A percentile compares a stretch with the other conserved stretches of the same genome.
These are phyloP conservation scores for Meriones unguiculatus DNA, from an alignment of 2,113 vertebrate species.

Conservation along the genomic window DNA sequence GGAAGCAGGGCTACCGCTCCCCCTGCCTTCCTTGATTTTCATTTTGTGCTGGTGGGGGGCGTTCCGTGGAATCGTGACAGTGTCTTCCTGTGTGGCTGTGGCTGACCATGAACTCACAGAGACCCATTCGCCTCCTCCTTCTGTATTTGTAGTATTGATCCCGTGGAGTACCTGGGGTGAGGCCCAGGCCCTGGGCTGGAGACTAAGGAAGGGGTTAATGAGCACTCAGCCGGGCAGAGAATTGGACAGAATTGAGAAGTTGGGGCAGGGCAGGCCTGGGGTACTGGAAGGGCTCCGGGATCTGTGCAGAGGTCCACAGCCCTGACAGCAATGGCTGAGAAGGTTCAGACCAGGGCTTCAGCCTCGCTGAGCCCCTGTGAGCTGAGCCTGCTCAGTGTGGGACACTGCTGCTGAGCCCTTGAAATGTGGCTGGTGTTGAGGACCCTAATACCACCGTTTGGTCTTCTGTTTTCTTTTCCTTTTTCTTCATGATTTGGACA, in stretches of 20 bases:
- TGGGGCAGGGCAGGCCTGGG: background rate
- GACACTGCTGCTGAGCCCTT: background rate
- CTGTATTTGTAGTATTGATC: background rate
- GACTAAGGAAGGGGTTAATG: background rate
- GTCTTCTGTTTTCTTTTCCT: background rate
- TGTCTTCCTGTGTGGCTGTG: background rate
- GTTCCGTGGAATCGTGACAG: too few relatives aligned
- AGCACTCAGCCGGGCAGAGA: background rate
- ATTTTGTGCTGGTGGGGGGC: background rate
- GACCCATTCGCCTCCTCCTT: background rate
- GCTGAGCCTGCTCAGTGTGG: background rate
- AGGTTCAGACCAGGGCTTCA: background rate
- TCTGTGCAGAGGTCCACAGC: too few relatives aligned
- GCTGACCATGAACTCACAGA: background rate
- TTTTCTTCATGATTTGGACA: background rate
- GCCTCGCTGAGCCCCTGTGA: background rate
- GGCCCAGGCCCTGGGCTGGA: background rate
- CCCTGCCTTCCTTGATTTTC: background rate
- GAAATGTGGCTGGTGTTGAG: background rate
- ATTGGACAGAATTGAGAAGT: background rate
- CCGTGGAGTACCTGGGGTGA: too few relatives aligned
- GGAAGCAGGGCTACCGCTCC: background rate
- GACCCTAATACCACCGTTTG: background rate
- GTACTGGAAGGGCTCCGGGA: background rate
- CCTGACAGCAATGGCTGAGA: background rate